phyloP scores from a whole-genome alignment of 2,113 vertebrate genomes.

The Tonatia bakeri region DNA sequence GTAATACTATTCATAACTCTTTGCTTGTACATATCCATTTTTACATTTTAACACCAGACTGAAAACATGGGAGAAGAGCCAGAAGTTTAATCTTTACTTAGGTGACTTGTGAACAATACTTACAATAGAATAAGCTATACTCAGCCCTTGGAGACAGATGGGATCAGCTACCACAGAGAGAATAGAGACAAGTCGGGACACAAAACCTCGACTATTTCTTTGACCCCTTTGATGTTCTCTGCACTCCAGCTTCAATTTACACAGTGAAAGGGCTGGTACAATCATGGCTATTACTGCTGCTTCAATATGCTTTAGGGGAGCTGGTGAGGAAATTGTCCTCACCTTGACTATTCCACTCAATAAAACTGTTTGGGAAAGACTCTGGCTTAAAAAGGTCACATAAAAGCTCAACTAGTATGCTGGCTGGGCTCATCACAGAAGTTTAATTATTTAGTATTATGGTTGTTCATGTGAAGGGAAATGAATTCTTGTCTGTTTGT shows the following conservation, averaged over 20 bases:
- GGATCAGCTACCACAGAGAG: slow-evolving; percentile 56
- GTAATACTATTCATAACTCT: neutral
- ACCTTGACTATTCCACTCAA: neutral
- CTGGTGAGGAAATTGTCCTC: slow-evolving; percentile 3
- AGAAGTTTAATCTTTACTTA: slow-evolving; percentile 58
- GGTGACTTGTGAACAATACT: slow-evolving; percentile 55
- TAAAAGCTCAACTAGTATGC: neutral
- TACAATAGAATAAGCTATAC: slow-evolving; percentile 42
- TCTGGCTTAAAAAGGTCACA: neutral
- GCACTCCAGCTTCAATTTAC: slow-evolving; percentile 46
- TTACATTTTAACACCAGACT: slow-evolving; percentile 42
- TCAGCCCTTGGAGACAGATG: slow-evolving; percentile 62
- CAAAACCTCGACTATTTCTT: slow-evolving; percentile 54
- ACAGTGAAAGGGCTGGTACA: slow-evolving; percentile 19
- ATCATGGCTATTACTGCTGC: slow-evolving; percentile 20
- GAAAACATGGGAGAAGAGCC: slow-evolving; percentile 20
- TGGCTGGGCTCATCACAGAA: neutral
- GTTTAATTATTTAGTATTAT: neutral
- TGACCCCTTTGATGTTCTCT: slow-evolving; percentile 67
- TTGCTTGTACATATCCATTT: neutral
- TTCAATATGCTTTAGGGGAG: neutral
- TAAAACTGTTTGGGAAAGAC: neutral
- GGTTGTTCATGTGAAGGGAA: neutral
- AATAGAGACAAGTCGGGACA: slow-evolving; percentile 61
- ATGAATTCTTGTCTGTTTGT: neutral